phyloP scores from a whole-genome alignment of 1,140 invertebrate genomes.

The Cydia amplana region DNA sequence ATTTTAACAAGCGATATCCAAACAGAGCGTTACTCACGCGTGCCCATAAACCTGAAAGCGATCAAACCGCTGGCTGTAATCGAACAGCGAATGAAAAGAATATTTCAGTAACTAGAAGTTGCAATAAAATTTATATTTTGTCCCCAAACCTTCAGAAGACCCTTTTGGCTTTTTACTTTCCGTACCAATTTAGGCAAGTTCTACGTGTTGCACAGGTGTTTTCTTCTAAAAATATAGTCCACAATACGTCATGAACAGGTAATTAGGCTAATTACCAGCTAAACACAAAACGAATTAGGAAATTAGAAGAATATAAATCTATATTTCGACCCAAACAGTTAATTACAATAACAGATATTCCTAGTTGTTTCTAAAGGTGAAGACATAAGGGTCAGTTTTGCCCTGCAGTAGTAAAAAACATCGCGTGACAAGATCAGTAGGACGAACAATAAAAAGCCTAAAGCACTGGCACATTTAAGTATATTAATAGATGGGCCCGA shows the following conservation, averaged over 20 bases:
- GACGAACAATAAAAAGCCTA: slow-evolving; percentile 21
- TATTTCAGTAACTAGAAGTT: not conserved
- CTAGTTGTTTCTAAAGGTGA: not conserved
- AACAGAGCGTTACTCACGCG: slow-evolving; percentile 29
- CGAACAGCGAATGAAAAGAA: not conserved
- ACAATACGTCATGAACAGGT: too few species aligned
- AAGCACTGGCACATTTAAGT: slow-evolving; percentile 21
- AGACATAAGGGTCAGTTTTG: not conserved
- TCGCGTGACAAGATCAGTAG: slow-evolving; percentile 24
- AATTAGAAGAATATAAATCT: not conserved
- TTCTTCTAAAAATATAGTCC: too few species aligned
- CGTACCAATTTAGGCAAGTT: too few species aligned
- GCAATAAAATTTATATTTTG: not conserved
- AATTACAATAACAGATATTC: not conserved
- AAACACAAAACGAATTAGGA: not conserved
- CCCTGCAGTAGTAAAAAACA: not conserved
- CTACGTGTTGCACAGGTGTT: too few species aligned
- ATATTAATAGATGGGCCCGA: slow-evolving; percentile 5
- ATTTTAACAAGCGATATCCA: slow-evolving; percentile 23
- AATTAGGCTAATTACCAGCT: not conserved
- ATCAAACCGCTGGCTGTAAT: slow-evolving; percentile 11
- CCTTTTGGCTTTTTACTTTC: too few species aligned
- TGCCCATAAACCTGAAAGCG: slow-evolving; percentile 17
- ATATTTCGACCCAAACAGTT: slow-evolving; percentile 10
- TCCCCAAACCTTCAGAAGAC: not conserved